Percentiles rank a stretch among this genome's conserved stretches.
Conservation (phyloP, 2,888 invertebrate species). For the Trichogramma evanescens region DNA sequence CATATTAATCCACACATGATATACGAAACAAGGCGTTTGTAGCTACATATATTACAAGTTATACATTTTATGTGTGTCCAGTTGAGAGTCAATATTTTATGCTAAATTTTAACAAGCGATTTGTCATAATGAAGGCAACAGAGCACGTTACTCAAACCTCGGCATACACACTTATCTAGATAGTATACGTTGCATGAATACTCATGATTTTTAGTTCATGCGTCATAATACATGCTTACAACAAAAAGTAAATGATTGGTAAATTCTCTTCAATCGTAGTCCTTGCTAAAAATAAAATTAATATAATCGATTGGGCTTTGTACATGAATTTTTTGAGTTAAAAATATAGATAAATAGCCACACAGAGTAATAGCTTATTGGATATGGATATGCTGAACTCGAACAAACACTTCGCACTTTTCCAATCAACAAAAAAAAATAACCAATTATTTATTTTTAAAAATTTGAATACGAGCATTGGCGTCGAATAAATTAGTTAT, state of each 20-base stretch:
- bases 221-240: constrained; percentile 5
- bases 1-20: constrained; percentile 23
- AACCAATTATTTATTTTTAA: constrained; percentile 15
- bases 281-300: constrained; percentile 21
- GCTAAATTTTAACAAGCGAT: constrained; percentile 24
- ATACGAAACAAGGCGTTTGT: constrained; percentile 25
- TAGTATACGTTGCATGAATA: constrained; percentile 9
- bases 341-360: constrained; percentile 20
- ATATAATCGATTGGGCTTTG: constrained; percentile 21
- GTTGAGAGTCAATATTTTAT: constrained; percentile 20
- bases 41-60: constrained; percentile 25
- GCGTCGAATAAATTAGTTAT: constrained; percentile 17
- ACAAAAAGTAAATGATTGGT: constrained; percentile 17
- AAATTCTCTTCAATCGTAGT: constrained; percentile 9
- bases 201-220: constrained; percentile 9
- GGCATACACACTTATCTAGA: constrained; percentile 22
- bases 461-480: constrained; percentile 14
- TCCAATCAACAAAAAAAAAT: constrained; percentile 20
- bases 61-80: constrained; percentile 22
- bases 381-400: constrained; percentile 12
- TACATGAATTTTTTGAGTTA: constrained; percentile 15
- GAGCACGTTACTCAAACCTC: constrained; percentile 23
- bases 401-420: constrained; percentile 21
- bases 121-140: constrained; percentile 24
- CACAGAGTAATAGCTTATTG: constrained; percentile 18